Conservation (phyloP, 2,113 vertebrate genomes). For the Vimba vimba region DNA sequence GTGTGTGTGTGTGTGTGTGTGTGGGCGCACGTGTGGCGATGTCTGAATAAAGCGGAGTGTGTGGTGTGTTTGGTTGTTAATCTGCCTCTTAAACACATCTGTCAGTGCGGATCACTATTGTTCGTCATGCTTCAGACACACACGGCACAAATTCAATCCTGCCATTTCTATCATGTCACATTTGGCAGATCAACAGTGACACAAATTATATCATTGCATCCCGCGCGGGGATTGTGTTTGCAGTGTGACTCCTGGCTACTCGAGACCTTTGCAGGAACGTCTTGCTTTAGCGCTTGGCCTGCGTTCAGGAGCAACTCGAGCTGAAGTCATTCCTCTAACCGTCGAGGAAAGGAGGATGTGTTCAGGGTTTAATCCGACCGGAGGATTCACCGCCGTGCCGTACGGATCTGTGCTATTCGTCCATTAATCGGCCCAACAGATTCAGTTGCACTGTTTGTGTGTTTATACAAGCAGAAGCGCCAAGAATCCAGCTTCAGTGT, state of each 20-base stretch:
- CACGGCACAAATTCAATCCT: constrained; percentile 75
- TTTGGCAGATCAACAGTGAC: constrained; percentile 78
- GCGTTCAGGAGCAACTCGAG: constrained; percentile 59
- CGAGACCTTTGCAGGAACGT: constrained; percentile 67
- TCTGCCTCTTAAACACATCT: constrained; percentile 83
- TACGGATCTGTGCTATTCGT: background rate
- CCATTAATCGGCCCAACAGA: background rate
- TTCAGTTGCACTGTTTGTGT: background rate
- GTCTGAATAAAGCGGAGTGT: constrained; percentile 63
- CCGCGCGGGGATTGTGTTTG: constrained; percentile 72
- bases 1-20: constrained; percentile 50
- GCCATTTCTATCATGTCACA: constrained; percentile 77
- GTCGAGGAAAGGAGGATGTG: constrained; percentile 30
- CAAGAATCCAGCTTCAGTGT: background rate
- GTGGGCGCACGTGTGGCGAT: constrained; percentile 28
- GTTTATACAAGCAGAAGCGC: no score
- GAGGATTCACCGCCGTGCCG: constrained; percentile 19
- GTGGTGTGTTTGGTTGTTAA: constrained; percentile 78
- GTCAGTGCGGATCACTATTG: constrained; percentile 81
- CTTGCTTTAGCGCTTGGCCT: constrained; percentile 61
- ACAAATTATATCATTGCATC: constrained; percentile 76
- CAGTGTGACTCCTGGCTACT: constrained; percentile 72
- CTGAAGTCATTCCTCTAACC: constrained; percentile 41
- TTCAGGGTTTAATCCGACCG: constrained; percentile 32
- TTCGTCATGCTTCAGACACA: constrained; percentile 75